Percentiles rank a stretch among this genome's conserved stretches.
Evolutionary conservation across 2,888 invertebrate species (phyloP).

Genomic region (Campoletis raptor): DNA sequence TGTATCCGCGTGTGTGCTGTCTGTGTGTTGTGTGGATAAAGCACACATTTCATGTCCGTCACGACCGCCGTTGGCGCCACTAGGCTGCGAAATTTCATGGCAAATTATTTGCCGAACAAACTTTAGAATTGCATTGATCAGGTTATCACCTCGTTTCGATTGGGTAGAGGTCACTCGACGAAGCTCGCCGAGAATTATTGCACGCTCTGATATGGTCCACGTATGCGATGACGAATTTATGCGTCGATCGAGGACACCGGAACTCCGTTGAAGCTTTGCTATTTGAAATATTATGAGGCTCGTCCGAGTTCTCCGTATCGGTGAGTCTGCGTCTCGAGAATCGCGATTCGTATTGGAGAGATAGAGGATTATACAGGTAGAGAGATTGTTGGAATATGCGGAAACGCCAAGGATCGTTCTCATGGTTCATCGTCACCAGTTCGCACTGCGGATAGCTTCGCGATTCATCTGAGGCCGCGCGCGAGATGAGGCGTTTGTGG

Average conservation of each 20-base stretch:
- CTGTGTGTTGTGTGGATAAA: neutral
- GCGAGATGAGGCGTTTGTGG: conserved; percentile 28
- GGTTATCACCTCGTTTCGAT: conserved; percentile 19
- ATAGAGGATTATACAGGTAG: neutral
- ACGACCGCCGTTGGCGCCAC: neutral
- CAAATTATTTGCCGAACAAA: conserved; percentile 45
- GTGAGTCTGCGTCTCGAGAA: conserved; percentile 9
- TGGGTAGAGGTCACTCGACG: neutral
- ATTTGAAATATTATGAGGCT: conserved; percentile 43
- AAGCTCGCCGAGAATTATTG: conserved; percentile 35
- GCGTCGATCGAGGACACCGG: conserved; percentile 46
- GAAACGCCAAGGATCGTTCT: conserved; percentile 56
- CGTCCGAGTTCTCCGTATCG: conserved; percentile 11
- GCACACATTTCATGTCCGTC: neutral
- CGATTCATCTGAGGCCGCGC: conserved; percentile 46
- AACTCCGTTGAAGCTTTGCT: conserved; percentile 35
- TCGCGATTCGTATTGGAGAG: neutral
- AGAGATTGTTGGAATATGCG: conserved; percentile 52
- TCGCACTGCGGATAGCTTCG: conserved; percentile 33
- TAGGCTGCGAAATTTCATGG: conserved; percentile 37
- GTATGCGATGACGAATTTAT: conserved; percentile 22
- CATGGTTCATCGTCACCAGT: conserved; percentile 35
- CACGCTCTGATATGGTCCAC: conserved; percentile 16
- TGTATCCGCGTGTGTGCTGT: neutral
- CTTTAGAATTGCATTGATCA: conserved; percentile 50